Base-by-base conservation (phyloP, 1,140 invertebrate species). In the Metaphire vulgaris region DNA sequence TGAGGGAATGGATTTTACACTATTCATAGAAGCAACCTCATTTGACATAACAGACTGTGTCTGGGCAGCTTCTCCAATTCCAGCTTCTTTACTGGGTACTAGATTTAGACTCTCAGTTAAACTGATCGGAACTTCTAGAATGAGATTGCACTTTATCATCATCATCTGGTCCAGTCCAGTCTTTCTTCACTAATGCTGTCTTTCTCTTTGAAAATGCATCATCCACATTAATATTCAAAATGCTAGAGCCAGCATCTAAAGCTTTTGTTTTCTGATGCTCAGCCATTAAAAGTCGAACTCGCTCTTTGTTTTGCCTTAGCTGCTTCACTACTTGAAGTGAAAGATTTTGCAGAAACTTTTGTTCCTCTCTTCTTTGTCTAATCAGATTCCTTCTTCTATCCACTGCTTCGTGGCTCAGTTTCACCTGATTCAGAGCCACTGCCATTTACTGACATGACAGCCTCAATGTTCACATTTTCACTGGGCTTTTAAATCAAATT, bases 401-500 rank as follows among this genome's bases (percentile, higher is more conserved):
- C 67, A 34, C 29, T 16, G 16, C 69, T 65, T 78, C 30, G 29
- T 32, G 74, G 31, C 26, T 56, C 69, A 2, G 81, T 64, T 74
- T 80, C 81, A 73, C 72, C 74, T 1, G 77, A 76, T 30, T 80
- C 80, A 30, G 77, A 80, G 31, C 80, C 79, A 12, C 83, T 81
- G 12, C 81, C 80, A 0, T 65, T 71, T 2, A 72, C 74, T 28
- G 41, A 56, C 21, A 21, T 21, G 21, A 56, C 6, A 6, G 41
- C 21, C 6, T 56, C 41, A 21, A 56, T 56, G 41, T 56, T 56
- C 6, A 56, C 41, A 56, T 56, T 56, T 56, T 56, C 41, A 6
- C 93, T n/a, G 91, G 31, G 96, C 93, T 79, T 92, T 90, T 6
- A 92, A 90, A 82, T 96, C 94, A 87, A 97, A 98, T 85, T 96